phyloP scores from a whole-genome alignment of 2,888 invertebrate genomes.

The Pseudococcus jackbeardsleyi region DNA sequence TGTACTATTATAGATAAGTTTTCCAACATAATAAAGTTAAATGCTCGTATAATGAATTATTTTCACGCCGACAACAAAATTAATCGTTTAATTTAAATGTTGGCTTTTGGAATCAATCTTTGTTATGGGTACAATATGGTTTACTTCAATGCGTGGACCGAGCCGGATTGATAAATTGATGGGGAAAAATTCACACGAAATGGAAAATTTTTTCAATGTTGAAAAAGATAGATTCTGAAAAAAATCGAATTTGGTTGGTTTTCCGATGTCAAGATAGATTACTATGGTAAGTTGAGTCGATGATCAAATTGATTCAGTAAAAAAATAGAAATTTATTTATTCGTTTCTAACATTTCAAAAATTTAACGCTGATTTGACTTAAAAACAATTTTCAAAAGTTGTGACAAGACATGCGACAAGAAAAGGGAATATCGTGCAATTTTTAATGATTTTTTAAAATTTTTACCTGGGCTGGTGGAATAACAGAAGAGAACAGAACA shows the following conservation, averaged over 20 bases:
- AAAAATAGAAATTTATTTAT: no score
- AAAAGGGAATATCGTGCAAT: no score
- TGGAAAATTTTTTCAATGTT: not conserved
- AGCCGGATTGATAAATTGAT: not conserved
- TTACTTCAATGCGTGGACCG: not conserved
- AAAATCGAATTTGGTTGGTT: not conserved
- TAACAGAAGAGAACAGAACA: no score
- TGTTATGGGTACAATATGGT: not conserved
- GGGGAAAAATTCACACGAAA: not conserved
- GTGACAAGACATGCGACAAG: no score
- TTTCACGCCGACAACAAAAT: constrained; percentile 29
- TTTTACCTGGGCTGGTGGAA: no score
- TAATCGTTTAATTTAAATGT: constrained; percentile 37
- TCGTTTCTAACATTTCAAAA: no score
- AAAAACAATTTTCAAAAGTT: no score
- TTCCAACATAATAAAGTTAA: constrained; percentile 1
- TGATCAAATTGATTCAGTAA: no score
- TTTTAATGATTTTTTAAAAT: no score
- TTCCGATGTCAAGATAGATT: no score
- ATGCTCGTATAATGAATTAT: constrained; percentile 16
- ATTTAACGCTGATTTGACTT: no score
- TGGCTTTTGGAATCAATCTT: constrained; percentile 25
- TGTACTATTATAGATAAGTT: constrained; percentile 19
- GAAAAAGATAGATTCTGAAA: not conserved
- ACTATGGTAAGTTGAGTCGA: no score